phyloP scores from a whole-genome alignment of 2,113 vertebrate species.

The Amphiprion ocellaris region DNA sequence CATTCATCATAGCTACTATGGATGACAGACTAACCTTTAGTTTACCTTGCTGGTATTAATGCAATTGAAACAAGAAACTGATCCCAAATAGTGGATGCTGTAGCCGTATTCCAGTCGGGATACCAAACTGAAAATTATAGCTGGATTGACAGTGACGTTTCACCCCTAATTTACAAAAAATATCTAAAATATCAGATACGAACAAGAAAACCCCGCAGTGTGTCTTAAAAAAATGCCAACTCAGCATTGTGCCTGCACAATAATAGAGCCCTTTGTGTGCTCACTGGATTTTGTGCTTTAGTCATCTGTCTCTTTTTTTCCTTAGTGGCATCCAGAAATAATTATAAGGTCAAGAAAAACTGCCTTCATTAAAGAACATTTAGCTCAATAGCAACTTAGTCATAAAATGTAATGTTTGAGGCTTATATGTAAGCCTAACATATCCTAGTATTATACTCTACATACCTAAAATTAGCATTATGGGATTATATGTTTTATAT shows the following conservation, averaged over 20 bases:
- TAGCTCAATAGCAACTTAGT: too few species aligned
- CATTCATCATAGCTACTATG: neutral
- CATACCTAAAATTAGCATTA: too few species aligned
- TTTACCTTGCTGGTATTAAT: neutral
- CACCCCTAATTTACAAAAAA: neutral
- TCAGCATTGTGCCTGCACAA: neutral
- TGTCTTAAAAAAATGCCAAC: constrained; percentile 8
- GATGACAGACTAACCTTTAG: neutral
- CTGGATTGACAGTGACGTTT: neutral
- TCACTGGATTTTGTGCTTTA: constrained; percentile 6
- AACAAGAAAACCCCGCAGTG: neutral
- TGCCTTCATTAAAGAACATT: too few species aligned
- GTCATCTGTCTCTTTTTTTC: neutral
- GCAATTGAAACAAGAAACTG: neutral
- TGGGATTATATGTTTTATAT: too few species aligned
- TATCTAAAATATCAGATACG: neutral
- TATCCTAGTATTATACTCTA: too few species aligned
- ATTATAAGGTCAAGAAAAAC: too few species aligned
- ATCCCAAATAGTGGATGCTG: neutral
- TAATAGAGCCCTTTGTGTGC: constrained; percentile 16
- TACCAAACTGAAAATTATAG: too few species aligned
- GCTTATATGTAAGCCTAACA: too few species aligned
- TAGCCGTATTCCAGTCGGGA: neutral
- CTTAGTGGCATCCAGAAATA: neutral
- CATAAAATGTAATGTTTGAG: too few species aligned